Evolutionary conservation across 2,888 invertebrate species (phyloP).

Genomic region (Xanthorhoe spadicearia): DNA sequence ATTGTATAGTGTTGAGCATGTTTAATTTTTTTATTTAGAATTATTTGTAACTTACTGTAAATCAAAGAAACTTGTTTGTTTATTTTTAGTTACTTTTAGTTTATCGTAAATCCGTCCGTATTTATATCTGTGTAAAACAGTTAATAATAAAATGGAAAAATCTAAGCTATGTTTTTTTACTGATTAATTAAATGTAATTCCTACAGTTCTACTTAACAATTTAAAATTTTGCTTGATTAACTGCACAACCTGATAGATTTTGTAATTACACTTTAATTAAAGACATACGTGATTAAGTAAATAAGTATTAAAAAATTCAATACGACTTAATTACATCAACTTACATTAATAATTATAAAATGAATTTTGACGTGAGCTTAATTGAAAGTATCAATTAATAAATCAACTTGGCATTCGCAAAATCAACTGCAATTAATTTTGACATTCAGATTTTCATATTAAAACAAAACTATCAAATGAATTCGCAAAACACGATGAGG

Average conservation of each 20-base stretch:
- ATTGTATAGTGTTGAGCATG: neutral
- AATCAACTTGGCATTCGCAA: neutral
- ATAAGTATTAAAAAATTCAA: neutral
- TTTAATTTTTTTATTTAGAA: slow-evolving; percentile 9
- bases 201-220: neutral
- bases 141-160: slow-evolving; percentile 19
- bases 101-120: slow-evolving; percentile 20
- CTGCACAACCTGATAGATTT: neutral
- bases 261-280: neutral
- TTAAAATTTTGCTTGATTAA: neutral
- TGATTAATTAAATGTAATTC: neutral
- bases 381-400: slow-evolving; percentile 3
- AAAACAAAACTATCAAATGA: slow-evolving; percentile 48
- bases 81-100: slow-evolving; percentile 5
- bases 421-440: slow-evolving; percentile 19
- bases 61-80: slow-evolving; percentile 8
- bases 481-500: slow-evolving; percentile 49
- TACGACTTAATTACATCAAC: neutral
- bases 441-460: slow-evolving; percentile 37
- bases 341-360: neutral
- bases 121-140: slow-evolving; percentile 16
- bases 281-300: neutral
- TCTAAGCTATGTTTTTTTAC: neutral
- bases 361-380: neutral
- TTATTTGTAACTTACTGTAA: neutral